Base-by-base conservation (phyloP, 2,113 vertebrate genomes). In the Alectura lathami region DNA sequence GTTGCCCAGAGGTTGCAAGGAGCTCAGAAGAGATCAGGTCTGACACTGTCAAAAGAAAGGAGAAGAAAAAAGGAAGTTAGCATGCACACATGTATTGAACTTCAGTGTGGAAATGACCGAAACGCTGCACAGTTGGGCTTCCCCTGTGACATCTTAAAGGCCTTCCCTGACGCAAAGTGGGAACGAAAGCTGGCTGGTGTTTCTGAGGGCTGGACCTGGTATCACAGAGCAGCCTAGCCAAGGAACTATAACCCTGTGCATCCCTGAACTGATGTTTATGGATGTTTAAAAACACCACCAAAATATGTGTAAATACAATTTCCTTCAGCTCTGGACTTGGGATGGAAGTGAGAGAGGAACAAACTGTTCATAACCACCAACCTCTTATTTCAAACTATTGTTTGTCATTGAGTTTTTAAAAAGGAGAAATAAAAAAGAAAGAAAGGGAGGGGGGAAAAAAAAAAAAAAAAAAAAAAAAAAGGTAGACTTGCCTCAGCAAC, bases 21-120 rank as follows among this genome's bases (percentile, higher is more conserved):
- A 89, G 90, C 81, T 98, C 95, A 97, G 97, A 97, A 97, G 96
- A 92, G 51, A 92, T 93, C 92, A 96, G 94, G 95, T 96, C 94
- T 98, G 97, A 94, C 97, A 98, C 97, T 98, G 96, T 83, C 45
- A 93, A 96, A 89, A 82, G 83, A 95, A 96, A 76, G 73, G 27
- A 80, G 54, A 78, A 67, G 88, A 66, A 95, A 83, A 73, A n/a
- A 38, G 63, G 53, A 68, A 66, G 40, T 97, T 68, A 94, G 30
- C 17, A 48, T 2, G 3, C 3, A 2, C 3, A 15, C 2, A n/a
- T 0, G 0, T 22, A 60, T 22, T 4, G 0, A 80, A 66, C 0
- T 0, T 0, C 0, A 76, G 29, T 2, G 10, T 50, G 24, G 57
- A 54, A 56, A 20, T 70, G 45, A 38, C 48, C 79, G 86, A 77